Evolutionary conservation across 1,140 invertebrate species (phyloP), one percentile per base, ranked within the genome.

Genomic region (Radopholus similis): DNA sequence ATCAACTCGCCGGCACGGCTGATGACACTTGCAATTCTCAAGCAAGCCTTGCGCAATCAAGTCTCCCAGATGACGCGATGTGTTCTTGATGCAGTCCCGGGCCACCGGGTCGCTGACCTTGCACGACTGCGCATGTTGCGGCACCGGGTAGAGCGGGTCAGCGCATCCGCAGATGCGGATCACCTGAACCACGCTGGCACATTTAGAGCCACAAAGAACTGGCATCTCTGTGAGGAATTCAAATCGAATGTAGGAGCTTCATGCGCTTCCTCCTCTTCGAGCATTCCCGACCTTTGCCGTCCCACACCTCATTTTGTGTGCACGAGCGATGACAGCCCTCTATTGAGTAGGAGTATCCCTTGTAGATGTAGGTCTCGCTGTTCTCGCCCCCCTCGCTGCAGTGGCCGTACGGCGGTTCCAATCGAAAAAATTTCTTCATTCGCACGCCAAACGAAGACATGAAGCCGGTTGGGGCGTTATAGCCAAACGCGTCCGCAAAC

Each of bases 301-400:
- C n/a, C n/a, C 18, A 21, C 40, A 62, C 71, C 60, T 77, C 77
- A 23, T 76, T 69, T 57, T 81, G 79, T 15, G 79, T 82, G 58
- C 79, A 81, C 54, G 72, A 76, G n/a, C 79, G 71, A 68, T 81
- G 79, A 66, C 79, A 81, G 8, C 78, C 79, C 47, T 81, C 79
- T 13, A 81, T 80, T 18, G 78, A 81, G 58, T 81, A 81, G 21
- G 77, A 75, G 49, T 80, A 81, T 32, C 78, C 80, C 23, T 80
- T 74, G 68, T 81, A 81, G 35, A 81, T 78, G 54, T 77, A 82
- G 4, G 51, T 40, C 4, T 51, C 49, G 18, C 40, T 47, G n/a
- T 81, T 70, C 49, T 81, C 78, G 42, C 75, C 80, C 4, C 78
- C 78, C 21, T 77, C 66, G 2, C 67, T 51, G 40, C 79, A 81